Conservation (phyloP, 2,797 vertebrate genomes). For the Takifugu ocellatus region DNA sequence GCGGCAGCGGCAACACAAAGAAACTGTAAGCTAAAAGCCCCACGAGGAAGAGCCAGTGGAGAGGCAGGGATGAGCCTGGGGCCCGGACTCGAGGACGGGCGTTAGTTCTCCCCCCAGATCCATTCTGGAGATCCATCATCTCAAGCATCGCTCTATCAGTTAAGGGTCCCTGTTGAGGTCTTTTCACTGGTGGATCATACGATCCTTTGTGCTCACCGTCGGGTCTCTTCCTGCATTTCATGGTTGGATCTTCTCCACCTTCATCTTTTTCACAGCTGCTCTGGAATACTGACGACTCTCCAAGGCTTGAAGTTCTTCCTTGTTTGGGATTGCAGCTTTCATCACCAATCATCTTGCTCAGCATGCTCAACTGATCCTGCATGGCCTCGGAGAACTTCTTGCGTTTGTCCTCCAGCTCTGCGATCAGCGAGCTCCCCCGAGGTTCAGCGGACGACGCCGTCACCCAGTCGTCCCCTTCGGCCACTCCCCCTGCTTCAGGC, state of each 20-base stretch:
- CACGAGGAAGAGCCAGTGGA: slow-evolving; percentile 72
- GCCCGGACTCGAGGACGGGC: slow-evolving; percentile 14
- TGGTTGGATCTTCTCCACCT: slow-evolving; percentile 29
- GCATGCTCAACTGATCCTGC: slow-evolving; percentile 83
- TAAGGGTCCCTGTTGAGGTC: slow-evolving; percentile 70
- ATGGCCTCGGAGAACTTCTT: slow-evolving; percentile 82
- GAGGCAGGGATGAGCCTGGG: slow-evolving; percentile 55
- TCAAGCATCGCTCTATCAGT: slow-evolving; percentile 76
- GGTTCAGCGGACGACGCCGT: slow-evolving; percentile 63
- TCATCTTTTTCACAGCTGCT: slow-evolving; percentile 35
- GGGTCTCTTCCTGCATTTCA: slow-evolving; percentile 41
- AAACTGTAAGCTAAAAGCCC: slow-evolving; percentile 80
- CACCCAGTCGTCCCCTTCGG: slow-evolving; percentile 24
- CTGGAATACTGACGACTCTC: slow-evolving; percentile 44
- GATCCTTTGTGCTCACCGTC: slow-evolving; percentile 38
- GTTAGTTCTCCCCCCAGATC: slow-evolving; percentile 12
- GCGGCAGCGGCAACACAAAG: slow-evolving; percentile 81
- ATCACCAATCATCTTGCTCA: slow-evolving; percentile 85
- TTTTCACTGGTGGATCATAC: slow-evolving; percentile 47
- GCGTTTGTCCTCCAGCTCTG: slow-evolving; percentile 81
- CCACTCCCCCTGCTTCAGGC: slow-evolving; percentile 17
- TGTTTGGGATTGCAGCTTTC: slow-evolving; percentile 69
- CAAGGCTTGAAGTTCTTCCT: slow-evolving; percentile 41
- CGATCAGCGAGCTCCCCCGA: slow-evolving; percentile 73
- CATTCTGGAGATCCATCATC: slow-evolving; percentile 70